These are phyloP conservation scores for Synanceia verrucosa DNA, from an alignment of 2,797 vertebrate species.

Conservation along the genomic window DNA sequence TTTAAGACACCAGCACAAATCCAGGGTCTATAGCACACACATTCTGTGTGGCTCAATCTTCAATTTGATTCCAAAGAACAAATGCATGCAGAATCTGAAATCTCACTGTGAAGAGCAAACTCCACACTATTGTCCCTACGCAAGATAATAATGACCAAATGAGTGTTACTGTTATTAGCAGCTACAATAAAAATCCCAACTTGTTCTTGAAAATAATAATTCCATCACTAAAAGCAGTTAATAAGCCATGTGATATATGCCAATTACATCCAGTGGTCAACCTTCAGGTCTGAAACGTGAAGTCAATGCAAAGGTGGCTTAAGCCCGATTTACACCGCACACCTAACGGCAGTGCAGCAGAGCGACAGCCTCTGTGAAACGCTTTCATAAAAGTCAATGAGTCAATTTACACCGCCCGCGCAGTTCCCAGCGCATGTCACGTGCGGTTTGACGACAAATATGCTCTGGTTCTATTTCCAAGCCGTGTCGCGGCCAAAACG, in stretches of 20 bases:
- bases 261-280: neutral
- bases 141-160: no score
- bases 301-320: neutral
- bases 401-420: no score
- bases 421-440: no score
- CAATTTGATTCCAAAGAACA: neutral
- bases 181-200: neutral
- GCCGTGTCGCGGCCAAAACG: no score
- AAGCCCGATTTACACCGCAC: no score
- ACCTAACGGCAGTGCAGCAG: no score
- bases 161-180: neutral
- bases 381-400: no score
- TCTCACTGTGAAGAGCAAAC: neutral
- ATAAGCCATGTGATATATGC: neutral
- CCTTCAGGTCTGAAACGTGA: neutral
- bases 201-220: neutral
- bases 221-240: neutral
- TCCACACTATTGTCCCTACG: no score
- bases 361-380: no score
- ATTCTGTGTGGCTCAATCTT: neutral
- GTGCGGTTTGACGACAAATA: no score
- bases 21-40: slow-evolving; percentile 4
- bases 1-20: slow-evolving; percentile 29
- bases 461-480: no score
- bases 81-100: neutral